Evolutionary conservation across 2,888 invertebrate genomes (phyloP), one percentile per base, ranked within the genome.

Genomic region (Leptopilina syphax): DNA sequence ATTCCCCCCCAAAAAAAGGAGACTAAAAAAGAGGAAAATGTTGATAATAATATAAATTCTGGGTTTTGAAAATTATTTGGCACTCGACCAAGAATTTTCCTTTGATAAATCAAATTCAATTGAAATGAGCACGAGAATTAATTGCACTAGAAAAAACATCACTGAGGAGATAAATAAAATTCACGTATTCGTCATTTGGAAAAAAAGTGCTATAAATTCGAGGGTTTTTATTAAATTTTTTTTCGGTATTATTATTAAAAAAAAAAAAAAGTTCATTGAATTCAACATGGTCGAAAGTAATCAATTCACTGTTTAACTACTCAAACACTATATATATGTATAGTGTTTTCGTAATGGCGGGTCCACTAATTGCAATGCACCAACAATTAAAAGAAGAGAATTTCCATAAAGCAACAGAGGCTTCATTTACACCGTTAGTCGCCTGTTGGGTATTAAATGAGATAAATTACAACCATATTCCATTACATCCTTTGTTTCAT

Each of bases 331-430:
- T 47, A 47, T 47, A 47, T 50, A 50, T 9, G 12, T 50, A 50
- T 63, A 63, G 41, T 44, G n/a, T 67, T 67, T 67, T 67, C 66
- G 66, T 67, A 67, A 67, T 44, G 41, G 66, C 66, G 66, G 44
- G 44, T 67, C 66, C 41, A 67, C 66, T 67, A 67, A 67, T 67
- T 67, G 41, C 66, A 67, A 44, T 67, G 66, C 66, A 67, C 66
- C 41, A 67, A 67, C 66, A 67, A 67, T 67, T 67, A 44, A 41
- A 67, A 67, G 66, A 44, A 44, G 66, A 34, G 66, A 67, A 67
- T 67, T 67, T 67, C 66, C 66, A 67, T 67, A 67, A 67, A 67
- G 41, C 66, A 67, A 67, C 66, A 67, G 44, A 67, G 66, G 66
- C 41, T 67, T 44, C 41, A 44, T 63, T 63, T 63, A 63, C 63